A percentile compares a stretch with the other conserved stretches of the same genome.
These are phyloP conservation scores for Numida meleagris DNA, from an alignment of 2,113 vertebrate species.

Conservation along the genomic window DNA sequence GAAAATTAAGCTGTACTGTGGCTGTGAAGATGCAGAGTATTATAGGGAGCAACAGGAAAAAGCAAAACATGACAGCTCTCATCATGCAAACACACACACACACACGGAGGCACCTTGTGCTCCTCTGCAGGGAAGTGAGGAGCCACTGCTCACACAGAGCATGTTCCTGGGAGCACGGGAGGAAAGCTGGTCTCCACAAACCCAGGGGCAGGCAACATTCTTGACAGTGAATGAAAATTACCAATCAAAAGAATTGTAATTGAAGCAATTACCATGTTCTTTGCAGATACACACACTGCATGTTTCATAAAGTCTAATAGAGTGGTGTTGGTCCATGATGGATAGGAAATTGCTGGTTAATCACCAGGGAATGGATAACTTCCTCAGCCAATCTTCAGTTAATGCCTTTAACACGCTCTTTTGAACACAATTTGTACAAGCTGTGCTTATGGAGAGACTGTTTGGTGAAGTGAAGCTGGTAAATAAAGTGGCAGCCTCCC, in stretches of 20 bases:
- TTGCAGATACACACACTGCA: not conserved
- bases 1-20: not conserved
- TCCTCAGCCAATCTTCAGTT: constrained; percentile 7
- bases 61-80: not conserved
- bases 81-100: not conserved
- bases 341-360: constrained; percentile 11
- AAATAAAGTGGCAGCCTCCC: not conserved
- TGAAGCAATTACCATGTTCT: constrained; percentile 29
- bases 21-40: not conserved
- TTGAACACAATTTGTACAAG: not conserved
- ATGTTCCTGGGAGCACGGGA: not conserved
- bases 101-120: not conserved
- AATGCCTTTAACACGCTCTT: constrained; percentile 1
- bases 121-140: not conserved
- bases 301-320: not conserved
- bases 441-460: not conserved
- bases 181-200: not conserved
- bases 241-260: constrained; percentile 21
- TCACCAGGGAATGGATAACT: not conserved
- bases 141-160: not conserved
- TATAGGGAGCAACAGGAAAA: not conserved
- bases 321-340: not conserved
- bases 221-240: not conserved
- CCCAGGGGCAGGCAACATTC: not conserved
- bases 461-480: not conserved